phyloP scores from a whole-genome alignment of 2,797 vertebrate genomes.

The Paramormyrops hopkinsi region DNA sequence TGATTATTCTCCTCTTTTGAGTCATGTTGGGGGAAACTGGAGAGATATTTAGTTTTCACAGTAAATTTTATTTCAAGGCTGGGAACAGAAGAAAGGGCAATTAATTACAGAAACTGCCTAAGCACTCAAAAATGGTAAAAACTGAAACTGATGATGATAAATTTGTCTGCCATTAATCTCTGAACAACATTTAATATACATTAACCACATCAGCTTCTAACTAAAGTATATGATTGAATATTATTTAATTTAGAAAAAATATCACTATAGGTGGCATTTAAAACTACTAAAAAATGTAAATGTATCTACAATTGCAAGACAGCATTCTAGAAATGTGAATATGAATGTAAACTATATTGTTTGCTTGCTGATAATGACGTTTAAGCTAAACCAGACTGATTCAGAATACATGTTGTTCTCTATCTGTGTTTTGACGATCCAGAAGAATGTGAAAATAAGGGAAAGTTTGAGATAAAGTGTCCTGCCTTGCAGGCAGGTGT shows the following conservation, averaged over 20 bases:
- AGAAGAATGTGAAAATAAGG: not conserved
- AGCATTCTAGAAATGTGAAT: not conserved
- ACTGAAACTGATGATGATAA: slow-evolving; percentile 11
- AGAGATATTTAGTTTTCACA: not conserved
- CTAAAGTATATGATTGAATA: slow-evolving; percentile 9
- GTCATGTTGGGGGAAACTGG: not conserved
- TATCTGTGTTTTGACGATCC: not conserved
- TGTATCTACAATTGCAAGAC: not conserved
- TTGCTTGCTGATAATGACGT: not conserved
- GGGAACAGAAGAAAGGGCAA: not conserved
- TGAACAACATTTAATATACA: not conserved
- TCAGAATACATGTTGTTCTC: not conserved
- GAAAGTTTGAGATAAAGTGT: not conserved
- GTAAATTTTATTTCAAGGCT: not conserved
- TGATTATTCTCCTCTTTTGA: not conserved
- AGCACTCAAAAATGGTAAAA: not conserved
- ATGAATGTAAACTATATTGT: not conserved
- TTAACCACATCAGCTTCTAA: not conserved
- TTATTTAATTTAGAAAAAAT: slow-evolving; percentile 17
- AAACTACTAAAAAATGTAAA: not conserved
- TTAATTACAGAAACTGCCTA: not conserved
- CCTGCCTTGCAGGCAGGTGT: not conserved
- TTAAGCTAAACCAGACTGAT: not conserved
- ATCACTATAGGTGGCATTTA: not conserved
- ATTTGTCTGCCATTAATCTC: slow-evolving; percentile 31